Percentiles rank a stretch among this genome's conserved stretches.
Evolutionary conservation across 1,140 invertebrate species (phyloP).

Genomic region (Dendroctonus ponderosae): DNA sequence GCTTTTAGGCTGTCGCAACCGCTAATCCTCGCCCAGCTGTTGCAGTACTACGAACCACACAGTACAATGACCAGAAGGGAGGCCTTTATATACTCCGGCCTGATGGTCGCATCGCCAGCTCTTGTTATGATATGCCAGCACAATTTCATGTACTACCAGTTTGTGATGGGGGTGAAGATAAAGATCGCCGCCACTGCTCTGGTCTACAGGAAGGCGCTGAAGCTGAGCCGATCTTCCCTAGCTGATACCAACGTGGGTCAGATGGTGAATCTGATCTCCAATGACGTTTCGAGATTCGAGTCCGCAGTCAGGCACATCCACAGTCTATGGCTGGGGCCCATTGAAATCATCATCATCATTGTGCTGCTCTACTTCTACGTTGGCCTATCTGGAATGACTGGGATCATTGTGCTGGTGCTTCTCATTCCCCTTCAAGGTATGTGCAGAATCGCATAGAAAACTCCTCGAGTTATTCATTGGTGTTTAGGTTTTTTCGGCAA

Average conservation of each 20-base stretch:
- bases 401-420: constrained; percentile 71
- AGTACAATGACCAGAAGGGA: constrained; percentile 44
- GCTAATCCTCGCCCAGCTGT: constrained; percentile 30
- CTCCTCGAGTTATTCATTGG: neutral
- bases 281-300: constrained; percentile 76
- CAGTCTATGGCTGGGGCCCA: constrained; percentile 69
- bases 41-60: constrained; percentile 34
- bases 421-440: constrained; percentile 82
- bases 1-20: constrained; percentile 52
- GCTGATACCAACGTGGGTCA: constrained; percentile 77
- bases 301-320: constrained; percentile 63
- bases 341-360: constrained; percentile 71
- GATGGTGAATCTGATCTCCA: constrained; percentile 84
- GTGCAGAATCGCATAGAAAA: constrained; percentile 15
- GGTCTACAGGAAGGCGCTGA: constrained; percentile 76
- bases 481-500: constrained; percentile 42
- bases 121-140: constrained; percentile 69
- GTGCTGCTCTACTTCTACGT: constrained; percentile 74
- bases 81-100: constrained; percentile 67
- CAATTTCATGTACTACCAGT: constrained; percentile 70
- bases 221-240: constrained; percentile 62
- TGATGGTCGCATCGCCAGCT: constrained; percentile 64
- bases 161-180: constrained; percentile 77
- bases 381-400: constrained; percentile 70
- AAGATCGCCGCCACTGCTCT: constrained; percentile 71